Conservation (phyloP, 2,797 vertebrate genomes). For the Sebastes matsubarae region DNA sequence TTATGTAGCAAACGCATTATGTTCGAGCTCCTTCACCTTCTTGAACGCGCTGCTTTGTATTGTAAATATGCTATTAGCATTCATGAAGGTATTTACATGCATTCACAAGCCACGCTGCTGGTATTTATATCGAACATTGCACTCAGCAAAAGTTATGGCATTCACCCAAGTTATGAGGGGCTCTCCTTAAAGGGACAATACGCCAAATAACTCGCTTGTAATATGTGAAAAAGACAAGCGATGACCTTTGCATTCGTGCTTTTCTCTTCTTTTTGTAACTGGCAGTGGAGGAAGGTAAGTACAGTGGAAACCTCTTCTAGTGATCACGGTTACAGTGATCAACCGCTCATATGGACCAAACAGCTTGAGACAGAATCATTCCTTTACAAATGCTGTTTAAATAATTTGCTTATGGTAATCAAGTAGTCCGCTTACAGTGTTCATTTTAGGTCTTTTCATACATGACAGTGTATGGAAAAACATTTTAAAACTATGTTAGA, state of each 20-base stretch:
- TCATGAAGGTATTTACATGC: constrained; percentile 85
- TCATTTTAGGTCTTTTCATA: too few relatives aligned
- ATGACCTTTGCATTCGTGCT: neutral
- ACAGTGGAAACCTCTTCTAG: too few relatives aligned
- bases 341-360: too few relatives aligned
- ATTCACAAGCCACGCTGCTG: constrained; percentile 50
- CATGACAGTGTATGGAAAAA: too few relatives aligned
- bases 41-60: constrained; percentile 54
- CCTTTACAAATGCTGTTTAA: too few relatives aligned
- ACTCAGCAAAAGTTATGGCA: constrained; percentile 42
- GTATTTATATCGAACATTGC: constrained; percentile 54
- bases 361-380: too few relatives aligned
- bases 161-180: constrained; percentile 22
- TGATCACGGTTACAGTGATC: too few relatives aligned
- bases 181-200: constrained; percentile 17
- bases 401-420: too few relatives aligned
- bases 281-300: neutral
- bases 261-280: neutral
- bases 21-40: constrained; percentile 62
- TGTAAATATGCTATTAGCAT: constrained; percentile 78
- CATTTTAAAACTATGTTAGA: too few relatives aligned
- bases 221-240: neutral
- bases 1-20: constrained; percentile 58
- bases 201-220: neutral
- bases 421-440: too few relatives aligned